A percentile compares a stretch with the other conserved stretches of the same genome.
These are phyloP conservation scores for Perdita meconis DNA, from an alignment of 2,888 invertebrate species.

Conservation along the genomic window DNA sequence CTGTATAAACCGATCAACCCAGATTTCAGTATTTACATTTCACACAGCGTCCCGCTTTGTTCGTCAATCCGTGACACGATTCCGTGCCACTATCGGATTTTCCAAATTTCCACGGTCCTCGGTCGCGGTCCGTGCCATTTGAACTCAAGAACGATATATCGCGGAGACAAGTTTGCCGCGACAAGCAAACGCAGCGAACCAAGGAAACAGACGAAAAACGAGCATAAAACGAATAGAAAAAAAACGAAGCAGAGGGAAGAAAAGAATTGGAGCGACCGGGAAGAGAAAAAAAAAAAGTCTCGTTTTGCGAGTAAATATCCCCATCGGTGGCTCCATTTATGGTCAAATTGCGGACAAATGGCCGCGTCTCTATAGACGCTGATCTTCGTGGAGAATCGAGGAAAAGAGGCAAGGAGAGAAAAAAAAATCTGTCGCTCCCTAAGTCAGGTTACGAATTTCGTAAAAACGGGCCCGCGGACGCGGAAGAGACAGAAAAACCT, in stretches of 20 bases:
- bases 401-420: constrained; percentile 38
- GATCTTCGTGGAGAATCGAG: constrained; percentile 46
- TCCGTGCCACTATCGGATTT: constrained; percentile 72
- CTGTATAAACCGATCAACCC: constrained; percentile 24
- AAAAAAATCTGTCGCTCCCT: constrained; percentile 62
- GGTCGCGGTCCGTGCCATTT: constrained; percentile 73
- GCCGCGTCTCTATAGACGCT: constrained; percentile 69
- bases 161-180: constrained; percentile 30
- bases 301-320: constrained; percentile 69
- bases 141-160: constrained; percentile 76
- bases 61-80: constrained; percentile 36
- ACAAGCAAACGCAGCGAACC: constrained; percentile 33
- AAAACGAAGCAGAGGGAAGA: constrained; percentile 24
- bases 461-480: constrained; percentile 50
- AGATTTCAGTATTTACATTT: constrained; percentile 39
- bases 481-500: constrained; percentile 10
- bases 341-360: constrained; percentile 82
- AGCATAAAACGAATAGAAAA: constrained; percentile 26
- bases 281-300: constrained; percentile 63
- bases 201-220: neutral
- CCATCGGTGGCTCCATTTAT: constrained; percentile 73
- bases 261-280: constrained; percentile 35
- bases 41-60: constrained; percentile 26
- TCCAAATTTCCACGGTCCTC: constrained; percentile 80
- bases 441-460: constrained; percentile 67